A percentile compares a stretch with the other conserved stretches of the same genome.
Evolutionary conservation across 2,113 vertebrate species (phyloP).

Genomic region (Notarius quadriscutis): DNA sequence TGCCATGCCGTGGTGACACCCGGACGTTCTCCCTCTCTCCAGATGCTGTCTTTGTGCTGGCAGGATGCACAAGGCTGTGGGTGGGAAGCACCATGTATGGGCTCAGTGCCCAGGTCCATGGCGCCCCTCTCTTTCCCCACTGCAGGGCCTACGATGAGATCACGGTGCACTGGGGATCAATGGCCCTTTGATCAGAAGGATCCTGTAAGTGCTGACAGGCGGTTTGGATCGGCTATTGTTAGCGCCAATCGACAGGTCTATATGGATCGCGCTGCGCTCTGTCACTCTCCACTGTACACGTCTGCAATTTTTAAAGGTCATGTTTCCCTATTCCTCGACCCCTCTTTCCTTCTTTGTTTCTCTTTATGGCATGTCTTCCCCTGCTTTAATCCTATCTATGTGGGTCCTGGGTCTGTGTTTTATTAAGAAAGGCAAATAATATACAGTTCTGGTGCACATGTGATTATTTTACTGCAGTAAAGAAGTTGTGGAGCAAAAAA

Average conservation of each 20-base stretch:
- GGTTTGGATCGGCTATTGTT: slow-evolving; percentile 78
- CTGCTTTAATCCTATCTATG: background rate
- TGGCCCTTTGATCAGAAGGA: slow-evolving; percentile 79
- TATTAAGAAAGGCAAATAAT: background rate
- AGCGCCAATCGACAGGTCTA: slow-evolving; percentile 82
- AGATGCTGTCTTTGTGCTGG: slow-evolving; percentile 55
- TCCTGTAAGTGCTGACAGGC: slow-evolving; percentile 79
- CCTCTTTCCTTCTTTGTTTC: slow-evolving; percentile 30
- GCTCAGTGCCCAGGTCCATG: slow-evolving; percentile 42
- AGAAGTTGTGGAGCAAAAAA: background rate
- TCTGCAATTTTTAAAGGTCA: slow-evolving; percentile 92
- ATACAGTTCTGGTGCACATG: background rate
- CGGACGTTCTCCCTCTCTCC: slow-evolving; percentile 39
- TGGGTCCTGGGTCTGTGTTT: background rate
- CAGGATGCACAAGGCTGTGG: slow-evolving; percentile 34
- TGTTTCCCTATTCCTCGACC: slow-evolving; percentile 50
- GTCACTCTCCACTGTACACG: slow-evolving; percentile 75
- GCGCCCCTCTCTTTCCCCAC: slow-evolving; percentile 44
- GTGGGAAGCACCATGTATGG: slow-evolving; percentile 41
- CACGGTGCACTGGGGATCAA: slow-evolving; percentile 72
- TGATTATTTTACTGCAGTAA: background rate
- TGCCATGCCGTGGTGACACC: slow-evolving; percentile 46
- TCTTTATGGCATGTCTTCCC: slow-evolving; percentile 12
- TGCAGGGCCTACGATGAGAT: slow-evolving; percentile 60
- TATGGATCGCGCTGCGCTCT: slow-evolving; percentile 76